Evolutionary conservation across 1,140 invertebrate genomes (phyloP), one percentile per base, ranked within the genome.

Genomic region (Caenorhabditis remanei): DNA sequence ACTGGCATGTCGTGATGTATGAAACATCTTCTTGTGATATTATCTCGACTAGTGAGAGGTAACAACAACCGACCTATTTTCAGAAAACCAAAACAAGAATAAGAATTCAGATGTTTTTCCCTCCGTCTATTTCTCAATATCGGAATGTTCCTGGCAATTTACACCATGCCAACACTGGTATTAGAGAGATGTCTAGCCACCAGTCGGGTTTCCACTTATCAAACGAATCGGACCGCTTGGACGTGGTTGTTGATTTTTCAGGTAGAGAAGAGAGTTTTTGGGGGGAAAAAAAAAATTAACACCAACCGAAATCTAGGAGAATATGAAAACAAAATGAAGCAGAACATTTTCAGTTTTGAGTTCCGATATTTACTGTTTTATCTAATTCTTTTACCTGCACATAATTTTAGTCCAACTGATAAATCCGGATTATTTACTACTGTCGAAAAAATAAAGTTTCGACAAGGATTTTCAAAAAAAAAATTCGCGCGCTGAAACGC

Each of bases 1-100:
- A 50, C 7, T 79, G 43, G 43, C 43, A 50, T 79, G 71, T 79
- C 1, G 21, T 21, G 2, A 48, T 79, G 43, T 50, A 48, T 79
- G 46, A 79, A 24, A 50, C 71, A 16, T 79, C 71, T 8, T 50
- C 71, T 24, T 79, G 71, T 50, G 71, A 79, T 41, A 79, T 79
- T 24, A 79, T 79, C 32, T 79, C 71, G 4, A 50, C 46, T 50
- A 50, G 43, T 41, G 71, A 79, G 24, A 40, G 71, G 46, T 50
- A 50, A 50, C 50, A 50, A 50, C 50, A 50, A 50, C 14, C 14
- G 50, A 50, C 50, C 43, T 24, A n/a, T 32, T 9, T n/a, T 63
- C 58, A 9, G 2, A 19, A 63, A 63, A 6, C 19, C 32, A 32
- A 7, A 63, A 63, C 19, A 9, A 32, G 3, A 63, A 32, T 32